Evolutionary conservation across 2,113 vertebrate genomes (phyloP).

Genomic region (Istiophorus platypterus): DNA sequence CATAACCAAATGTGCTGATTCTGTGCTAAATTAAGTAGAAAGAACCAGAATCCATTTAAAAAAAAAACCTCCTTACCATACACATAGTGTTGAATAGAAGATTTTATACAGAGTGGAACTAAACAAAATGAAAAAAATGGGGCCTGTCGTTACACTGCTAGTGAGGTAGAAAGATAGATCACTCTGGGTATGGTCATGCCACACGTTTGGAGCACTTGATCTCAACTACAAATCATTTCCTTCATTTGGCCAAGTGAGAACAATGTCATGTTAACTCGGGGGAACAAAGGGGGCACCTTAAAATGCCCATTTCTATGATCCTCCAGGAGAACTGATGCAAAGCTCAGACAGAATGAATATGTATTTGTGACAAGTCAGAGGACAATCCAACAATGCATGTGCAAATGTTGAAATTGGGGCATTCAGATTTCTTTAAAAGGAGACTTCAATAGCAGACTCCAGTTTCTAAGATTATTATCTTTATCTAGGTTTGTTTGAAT

Average conservation of each 20-base stretch:
- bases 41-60: constrained; percentile 6
- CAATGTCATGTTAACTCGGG: neutral
- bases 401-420: no score
- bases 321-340: no score
- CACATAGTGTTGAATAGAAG: constrained; percentile 1
- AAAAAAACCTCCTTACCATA: neutral
- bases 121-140: constrained; percentile 8
- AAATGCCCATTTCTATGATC: no score
- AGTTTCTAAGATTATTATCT: no score
- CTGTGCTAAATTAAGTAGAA: constrained; percentile 36
- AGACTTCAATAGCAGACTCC: no score
- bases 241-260: neutral
- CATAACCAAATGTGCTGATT: constrained; percentile 44
- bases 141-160: constrained; percentile 1
- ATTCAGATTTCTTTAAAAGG: no score
- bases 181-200: neutral
- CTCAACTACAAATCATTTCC: neutral
- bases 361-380: no score
- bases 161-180: neutral
- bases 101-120: neutral
- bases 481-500: neutral
- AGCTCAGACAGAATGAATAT: no score
- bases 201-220: neutral
- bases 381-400: no score
- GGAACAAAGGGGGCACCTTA: neutral